Percentiles rank a stretch among this genome's conserved stretches.
These are phyloP conservation scores for Drosophila flavopinicola DNA, from an alignment of 2,888 invertebrate genomes.

Conservation along the genomic window DNA sequence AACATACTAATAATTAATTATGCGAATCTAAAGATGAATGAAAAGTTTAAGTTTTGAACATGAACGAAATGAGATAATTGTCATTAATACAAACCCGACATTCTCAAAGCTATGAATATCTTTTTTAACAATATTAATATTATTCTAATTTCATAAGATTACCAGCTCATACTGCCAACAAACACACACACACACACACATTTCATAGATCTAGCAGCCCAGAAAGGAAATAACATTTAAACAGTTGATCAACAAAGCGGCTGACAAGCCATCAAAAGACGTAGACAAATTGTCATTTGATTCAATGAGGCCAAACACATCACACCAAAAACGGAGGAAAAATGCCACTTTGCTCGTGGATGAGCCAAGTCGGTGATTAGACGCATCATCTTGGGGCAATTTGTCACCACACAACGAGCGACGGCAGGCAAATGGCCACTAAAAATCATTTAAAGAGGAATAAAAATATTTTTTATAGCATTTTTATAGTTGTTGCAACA, in stretches of 20 bases:
- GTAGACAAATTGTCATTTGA: conserved; percentile 55
- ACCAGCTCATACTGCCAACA: neutral
- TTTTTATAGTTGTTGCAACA: conserved; percentile 82
- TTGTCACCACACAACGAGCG: conserved; percentile 74
- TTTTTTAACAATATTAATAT: no score
- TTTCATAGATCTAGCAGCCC: neutral
- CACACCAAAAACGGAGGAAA: conserved; percentile 18
- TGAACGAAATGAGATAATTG: no score
- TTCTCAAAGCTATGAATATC: no score
- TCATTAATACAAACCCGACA: no score
- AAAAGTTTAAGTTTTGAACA: no score
- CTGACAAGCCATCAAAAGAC: conserved; percentile 31
- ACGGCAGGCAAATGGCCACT: conserved; percentile 62
- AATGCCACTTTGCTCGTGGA: conserved; percentile 35
- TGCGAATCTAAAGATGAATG: no score
- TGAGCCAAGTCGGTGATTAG: conserved; percentile 67
- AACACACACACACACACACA: conserved; percentile 1
- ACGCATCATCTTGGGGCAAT: conserved; percentile 74
- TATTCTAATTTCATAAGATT: neutral
- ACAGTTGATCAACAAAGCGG: conserved; percentile 38
- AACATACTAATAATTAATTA: no score
- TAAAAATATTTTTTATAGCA: conserved; percentile 80
- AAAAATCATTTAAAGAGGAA: conserved; percentile 80
- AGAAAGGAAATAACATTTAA: conserved; percentile 11
- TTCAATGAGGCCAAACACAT: conserved; percentile 47